Percentiles rank a stretch among this genome's conserved stretches.
Conservation (phyloP, 2,888 invertebrate species). For the Sinohyriopsis cumingii region DNA sequence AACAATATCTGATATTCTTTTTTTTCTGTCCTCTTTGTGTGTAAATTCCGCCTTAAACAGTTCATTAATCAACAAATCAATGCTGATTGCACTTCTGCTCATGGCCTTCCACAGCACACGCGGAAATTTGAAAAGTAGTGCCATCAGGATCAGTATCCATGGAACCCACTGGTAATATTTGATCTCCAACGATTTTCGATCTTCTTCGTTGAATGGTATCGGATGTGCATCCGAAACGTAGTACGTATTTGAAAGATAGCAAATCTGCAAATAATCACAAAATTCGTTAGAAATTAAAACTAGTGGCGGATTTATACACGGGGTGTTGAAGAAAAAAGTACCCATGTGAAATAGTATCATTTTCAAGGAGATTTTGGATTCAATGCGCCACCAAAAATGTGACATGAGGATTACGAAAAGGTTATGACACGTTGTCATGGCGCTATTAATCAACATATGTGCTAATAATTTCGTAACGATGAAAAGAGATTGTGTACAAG, state of each 20-base stretch:
- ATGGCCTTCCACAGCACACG: slow-evolving; percentile 51
- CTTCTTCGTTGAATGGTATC: slow-evolving; percentile 43
- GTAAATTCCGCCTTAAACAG: not conserved
- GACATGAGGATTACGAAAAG: too few species aligned
- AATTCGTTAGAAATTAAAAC: too few species aligned
- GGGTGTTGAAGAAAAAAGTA: not conserved
- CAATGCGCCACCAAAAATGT: too few species aligned
- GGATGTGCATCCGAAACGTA: slow-evolving; percentile 51
- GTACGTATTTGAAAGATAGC: slow-evolving; percentile 59
- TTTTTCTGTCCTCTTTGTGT: too few species aligned
- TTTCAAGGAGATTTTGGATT: too few species aligned
- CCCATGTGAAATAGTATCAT: not conserved
- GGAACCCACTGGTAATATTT: slow-evolving; percentile 60
- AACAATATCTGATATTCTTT: too few species aligned
- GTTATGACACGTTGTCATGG: too few species aligned
- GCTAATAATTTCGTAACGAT: too few species aligned
- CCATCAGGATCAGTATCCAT: slow-evolving; percentile 49
- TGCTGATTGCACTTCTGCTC: slow-evolving; percentile 29
- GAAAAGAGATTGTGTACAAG: too few species aligned
- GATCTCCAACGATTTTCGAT: slow-evolving; percentile 41
- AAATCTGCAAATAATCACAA: slow-evolving; percentile 11
- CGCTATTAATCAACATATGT: too few species aligned
- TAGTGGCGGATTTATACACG: too few species aligned
- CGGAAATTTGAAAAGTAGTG: slow-evolving; percentile 52
- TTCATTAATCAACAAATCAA: not conserved